Percentiles rank a stretch among this genome's conserved stretches.
Evolutionary conservation across 2,797 vertebrate species (phyloP).

Genomic region (Merluccius polli): DNA sequence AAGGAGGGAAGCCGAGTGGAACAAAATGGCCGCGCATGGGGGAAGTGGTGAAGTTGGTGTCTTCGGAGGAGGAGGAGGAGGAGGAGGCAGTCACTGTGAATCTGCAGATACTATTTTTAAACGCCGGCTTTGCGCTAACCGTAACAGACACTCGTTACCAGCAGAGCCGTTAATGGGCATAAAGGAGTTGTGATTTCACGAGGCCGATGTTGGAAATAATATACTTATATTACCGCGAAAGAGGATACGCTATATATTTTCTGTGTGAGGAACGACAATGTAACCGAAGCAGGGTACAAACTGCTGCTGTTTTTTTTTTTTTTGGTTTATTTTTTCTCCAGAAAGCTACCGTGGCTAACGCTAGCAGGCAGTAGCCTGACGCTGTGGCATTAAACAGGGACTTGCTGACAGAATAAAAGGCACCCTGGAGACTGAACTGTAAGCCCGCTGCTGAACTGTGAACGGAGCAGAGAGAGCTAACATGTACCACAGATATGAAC

Average conservation of each 20-base stretch:
- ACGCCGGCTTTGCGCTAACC: constrained; percentile 33
- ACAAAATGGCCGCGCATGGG: constrained; percentile 18
- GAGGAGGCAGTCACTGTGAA: constrained; percentile 50
- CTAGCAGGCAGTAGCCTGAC: constrained; percentile 49
- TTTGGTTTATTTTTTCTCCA: constrained; percentile 20
- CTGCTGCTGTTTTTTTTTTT: constrained; percentile 36
- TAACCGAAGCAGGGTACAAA: constrained; percentile 24
- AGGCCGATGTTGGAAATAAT: constrained; percentile 8
- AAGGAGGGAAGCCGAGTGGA: neutral
- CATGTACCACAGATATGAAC: constrained; percentile 41
- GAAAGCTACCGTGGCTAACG: constrained; percentile 40
- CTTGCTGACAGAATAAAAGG: constrained; percentile 48
- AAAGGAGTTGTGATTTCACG: constrained; percentile 8
- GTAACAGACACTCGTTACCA: constrained; percentile 41
- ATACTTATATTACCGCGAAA: neutral
- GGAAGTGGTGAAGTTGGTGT: constrained; percentile 25
- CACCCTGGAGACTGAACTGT: constrained; percentile 46
- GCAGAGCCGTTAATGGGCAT: constrained; percentile 4
- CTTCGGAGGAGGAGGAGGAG: neutral
- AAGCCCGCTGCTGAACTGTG: constrained; percentile 61
- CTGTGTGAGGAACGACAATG: constrained; percentile 11
- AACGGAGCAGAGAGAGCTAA: constrained; percentile 57
- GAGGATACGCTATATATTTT: neutral
- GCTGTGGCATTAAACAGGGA: constrained; percentile 49
- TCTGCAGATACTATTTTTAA: constrained; percentile 27